Evolutionary conservation across 2,113 vertebrate genomes (phyloP), one percentile per base, ranked within the genome.

Genomic region (Asarcornis scutulata): DNA sequence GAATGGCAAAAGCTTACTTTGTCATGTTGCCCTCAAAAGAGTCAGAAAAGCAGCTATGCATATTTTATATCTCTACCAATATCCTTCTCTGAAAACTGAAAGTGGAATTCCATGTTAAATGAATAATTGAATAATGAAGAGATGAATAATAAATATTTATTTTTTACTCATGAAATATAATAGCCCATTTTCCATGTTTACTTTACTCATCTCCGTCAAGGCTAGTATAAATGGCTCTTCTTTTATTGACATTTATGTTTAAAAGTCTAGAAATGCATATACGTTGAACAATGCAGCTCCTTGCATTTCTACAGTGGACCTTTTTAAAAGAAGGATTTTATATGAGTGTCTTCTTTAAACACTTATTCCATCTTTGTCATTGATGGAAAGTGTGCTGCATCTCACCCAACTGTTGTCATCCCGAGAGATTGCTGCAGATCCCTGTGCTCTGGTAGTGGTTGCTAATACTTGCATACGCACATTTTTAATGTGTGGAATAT

Each of bases 121-220:
- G 63, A 95, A 93, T 89, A 95, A 95, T 84, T 95, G 42, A 95
- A 59, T 88, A 86, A 92, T 84, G 73, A 89, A 85, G 63, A 85
- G 31, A 80, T 94, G 11, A 94, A 93, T 95, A 89, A 95, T 92
- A 72, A 59, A 93, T 92, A 34, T 3, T 5, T 64, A 42, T 74
- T 71, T 60, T 79, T 75, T 76, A 52, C 67, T 84, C 29, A 9
- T 64, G n/a, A 80, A 96, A 60, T 74, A 55, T 40, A 93, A 69
- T 46, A 40, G 62, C 27, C 73, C 22, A 18, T 85, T 96, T 93
- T 91, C 58, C 46, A 23, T 79, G 86, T 44, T 89, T 93, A 67
- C 29, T 74, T 22, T 20, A 1, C 55, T 84, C 26, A 59, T 21
- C n/a, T 89, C 67, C 50, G 15, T 64, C 48, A 73, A 58, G 38